A percentile compares a stretch with the other conserved stretches of the same genome.
Conservation (phyloP, 23 tunicate species). For the Ascidia mentula region DNA sequence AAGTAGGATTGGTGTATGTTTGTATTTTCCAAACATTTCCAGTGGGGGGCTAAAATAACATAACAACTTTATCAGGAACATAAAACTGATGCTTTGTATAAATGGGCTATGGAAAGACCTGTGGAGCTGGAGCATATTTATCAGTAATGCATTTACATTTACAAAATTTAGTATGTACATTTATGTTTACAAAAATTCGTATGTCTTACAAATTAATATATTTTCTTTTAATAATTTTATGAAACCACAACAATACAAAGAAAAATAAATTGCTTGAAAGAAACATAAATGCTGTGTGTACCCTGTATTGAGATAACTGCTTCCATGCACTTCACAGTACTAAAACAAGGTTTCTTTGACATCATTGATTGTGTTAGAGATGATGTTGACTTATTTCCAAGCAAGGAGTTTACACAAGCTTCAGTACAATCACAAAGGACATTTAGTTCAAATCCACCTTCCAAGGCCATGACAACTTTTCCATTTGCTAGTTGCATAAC, state of each 20-base stretch:
- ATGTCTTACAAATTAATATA: too few relatives aligned
- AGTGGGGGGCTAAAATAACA: not conserved
- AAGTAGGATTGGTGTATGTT: not conserved
- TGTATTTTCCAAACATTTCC: not conserved
- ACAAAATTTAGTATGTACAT: too few relatives aligned
- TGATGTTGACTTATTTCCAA: constrained; percentile 26
- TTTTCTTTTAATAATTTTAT: too few relatives aligned
- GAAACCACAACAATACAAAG: too few relatives aligned
- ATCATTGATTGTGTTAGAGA: constrained; percentile 24
- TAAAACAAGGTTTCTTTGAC: not conserved
- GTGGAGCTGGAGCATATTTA: too few relatives aligned
- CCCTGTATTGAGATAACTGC: constrained; percentile 16
- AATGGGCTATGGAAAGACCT: too few relatives aligned
- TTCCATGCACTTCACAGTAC: constrained; percentile 6
- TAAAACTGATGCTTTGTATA: too few relatives aligned
- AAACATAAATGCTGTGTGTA: not conserved
- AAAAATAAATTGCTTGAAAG: not conserved
- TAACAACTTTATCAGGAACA: too few relatives aligned
- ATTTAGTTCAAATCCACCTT: constrained; percentile 85
- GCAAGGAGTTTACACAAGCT: constrained; percentile 57
- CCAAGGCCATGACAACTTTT: constrained; percentile 78
- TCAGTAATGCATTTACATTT: too few relatives aligned
- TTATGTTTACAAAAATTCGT: too few relatives aligned
- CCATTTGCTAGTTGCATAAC: constrained; percentile 58
- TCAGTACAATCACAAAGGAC: constrained; percentile 80